These are phyloP conservation scores for Cerastoderma edule DNA, from an alignment of 2,888 invertebrate species.

Conservation along the genomic window DNA sequence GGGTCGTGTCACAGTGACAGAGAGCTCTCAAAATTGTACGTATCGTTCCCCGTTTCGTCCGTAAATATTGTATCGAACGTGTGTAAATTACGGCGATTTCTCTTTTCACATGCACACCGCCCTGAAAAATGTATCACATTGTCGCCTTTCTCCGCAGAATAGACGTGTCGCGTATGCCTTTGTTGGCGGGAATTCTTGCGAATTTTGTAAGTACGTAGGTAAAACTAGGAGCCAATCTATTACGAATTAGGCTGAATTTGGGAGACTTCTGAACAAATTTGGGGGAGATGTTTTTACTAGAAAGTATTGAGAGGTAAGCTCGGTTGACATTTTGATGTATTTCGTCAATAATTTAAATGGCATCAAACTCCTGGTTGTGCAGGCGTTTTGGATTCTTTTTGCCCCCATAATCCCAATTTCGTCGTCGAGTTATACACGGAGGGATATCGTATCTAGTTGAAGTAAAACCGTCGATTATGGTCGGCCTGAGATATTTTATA, in stretches of 20 bases:
- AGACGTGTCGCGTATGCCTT: not conserved
- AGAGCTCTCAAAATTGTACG: conserved; percentile 14
- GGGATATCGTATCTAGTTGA: too few species aligned
- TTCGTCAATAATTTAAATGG: not conserved
- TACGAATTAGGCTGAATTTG: not conserved
- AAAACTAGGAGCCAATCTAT: not conserved
- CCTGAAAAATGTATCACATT: not conserved
- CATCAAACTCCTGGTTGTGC: not conserved
- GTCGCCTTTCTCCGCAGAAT: conserved; percentile 9
- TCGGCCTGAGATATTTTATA: too few species aligned
- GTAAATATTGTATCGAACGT: not conserved
- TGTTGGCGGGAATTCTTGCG: not conserved
- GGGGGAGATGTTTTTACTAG: not conserved
- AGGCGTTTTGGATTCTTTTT: too few species aligned
- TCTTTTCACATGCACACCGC: not conserved
- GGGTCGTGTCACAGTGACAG: conserved; percentile 2
- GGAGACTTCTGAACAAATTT: not conserved
- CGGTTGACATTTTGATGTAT: not conserved
- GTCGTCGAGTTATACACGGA: too few species aligned
- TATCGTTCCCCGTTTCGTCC: not conserved
- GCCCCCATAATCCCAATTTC: too few species aligned
- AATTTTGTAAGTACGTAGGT: conserved; percentile 7
- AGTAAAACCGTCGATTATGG: too few species aligned
- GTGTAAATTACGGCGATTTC: conserved; percentile 1
- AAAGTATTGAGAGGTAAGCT: not conserved